Conservation (phyloP, 2,888 invertebrate genomes). For the Amorpha juglandis region DNA sequence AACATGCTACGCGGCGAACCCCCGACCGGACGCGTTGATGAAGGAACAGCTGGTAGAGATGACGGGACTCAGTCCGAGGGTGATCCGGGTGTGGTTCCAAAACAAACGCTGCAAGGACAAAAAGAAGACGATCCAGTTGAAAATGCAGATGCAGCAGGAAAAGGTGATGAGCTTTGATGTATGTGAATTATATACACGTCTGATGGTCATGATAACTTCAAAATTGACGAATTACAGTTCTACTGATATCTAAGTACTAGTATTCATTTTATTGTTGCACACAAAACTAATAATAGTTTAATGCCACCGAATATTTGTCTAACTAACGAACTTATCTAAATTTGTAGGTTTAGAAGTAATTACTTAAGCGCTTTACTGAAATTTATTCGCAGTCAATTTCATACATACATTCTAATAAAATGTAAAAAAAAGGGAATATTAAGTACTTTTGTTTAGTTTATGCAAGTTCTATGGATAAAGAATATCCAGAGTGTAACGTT, state of each 20-base stretch:
- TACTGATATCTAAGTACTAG: not conserved
- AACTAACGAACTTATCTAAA: no score
- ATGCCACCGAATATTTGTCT: no score
- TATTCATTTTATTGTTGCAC: not conserved
- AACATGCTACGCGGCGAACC: slow-evolving; percentile 99
- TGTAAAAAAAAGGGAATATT: no score
- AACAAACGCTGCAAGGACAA: slow-evolving; percentile 99
- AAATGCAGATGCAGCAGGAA: slow-evolving; percentile 99
- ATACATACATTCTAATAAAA: no score
- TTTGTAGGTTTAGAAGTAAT: no score
- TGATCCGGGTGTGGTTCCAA: slow-evolving; percentile 99
- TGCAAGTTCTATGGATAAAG: no score
- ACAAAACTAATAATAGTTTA: no score
- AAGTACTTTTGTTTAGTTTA: no score
- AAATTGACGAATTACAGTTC: not conserved
- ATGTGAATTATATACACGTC: slow-evolving; percentile 3
- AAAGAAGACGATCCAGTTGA: slow-evolving; percentile 97
- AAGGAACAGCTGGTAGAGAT: slow-evolving; percentile 99
- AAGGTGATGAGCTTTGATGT: slow-evolving; percentile 87
- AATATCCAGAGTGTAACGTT: no score
- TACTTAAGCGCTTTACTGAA: no score
- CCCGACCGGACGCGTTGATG: slow-evolving; percentile 99
- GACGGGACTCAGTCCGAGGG: slow-evolving; percentile 98
- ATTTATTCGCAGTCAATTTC: no score
- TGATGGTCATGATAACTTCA: not conserved